Conservation (phyloP, 2,888 invertebrate genomes). For the Scrobipalpa atriplicella region DNA sequence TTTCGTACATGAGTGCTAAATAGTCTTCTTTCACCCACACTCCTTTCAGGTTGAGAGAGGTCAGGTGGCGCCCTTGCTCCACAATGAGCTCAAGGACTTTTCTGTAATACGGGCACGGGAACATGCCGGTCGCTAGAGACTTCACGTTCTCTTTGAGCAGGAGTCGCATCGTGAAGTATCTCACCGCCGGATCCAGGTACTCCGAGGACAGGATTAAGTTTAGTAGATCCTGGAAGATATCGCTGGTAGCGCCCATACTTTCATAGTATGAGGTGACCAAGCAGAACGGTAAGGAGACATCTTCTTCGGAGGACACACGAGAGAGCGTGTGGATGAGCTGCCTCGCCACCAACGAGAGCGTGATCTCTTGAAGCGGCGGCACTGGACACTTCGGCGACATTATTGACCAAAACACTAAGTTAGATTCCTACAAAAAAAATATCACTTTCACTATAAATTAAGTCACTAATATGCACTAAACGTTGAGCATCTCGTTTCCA, state of each 20-base stretch:
- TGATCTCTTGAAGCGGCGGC: constrained; percentile 82
- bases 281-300: constrained; percentile 81
- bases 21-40: constrained; percentile 89
- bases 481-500: constrained; percentile 62
- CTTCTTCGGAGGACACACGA: constrained; percentile 83
- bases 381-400: constrained; percentile 86
- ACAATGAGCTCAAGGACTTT: constrained; percentile 86
- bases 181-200: constrained; percentile 85
- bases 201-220: constrained; percentile 85
- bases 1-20: constrained; percentile 83
- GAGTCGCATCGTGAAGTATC: constrained; percentile 85
- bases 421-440: constrained; percentile 43
- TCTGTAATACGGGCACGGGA: constrained; percentile 87
- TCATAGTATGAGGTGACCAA: constrained; percentile 84
- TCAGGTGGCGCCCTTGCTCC: constrained; percentile 84
- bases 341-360: constrained; percentile 84
- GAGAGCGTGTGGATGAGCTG: constrained; percentile 84
- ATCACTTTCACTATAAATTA: constrained; percentile 53
- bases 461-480: constrained; percentile 49
- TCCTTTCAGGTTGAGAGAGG: constrained; percentile 86
- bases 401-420: constrained; percentile 46
- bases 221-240: constrained; percentile 87
- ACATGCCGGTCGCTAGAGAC: constrained; percentile 85
- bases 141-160: constrained; percentile 86
- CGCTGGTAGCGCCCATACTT: constrained; percentile 84